phyloP scores from a whole-genome alignment of 1,140 invertebrate genomes.

The Scaptomyza pallida region DNA sequence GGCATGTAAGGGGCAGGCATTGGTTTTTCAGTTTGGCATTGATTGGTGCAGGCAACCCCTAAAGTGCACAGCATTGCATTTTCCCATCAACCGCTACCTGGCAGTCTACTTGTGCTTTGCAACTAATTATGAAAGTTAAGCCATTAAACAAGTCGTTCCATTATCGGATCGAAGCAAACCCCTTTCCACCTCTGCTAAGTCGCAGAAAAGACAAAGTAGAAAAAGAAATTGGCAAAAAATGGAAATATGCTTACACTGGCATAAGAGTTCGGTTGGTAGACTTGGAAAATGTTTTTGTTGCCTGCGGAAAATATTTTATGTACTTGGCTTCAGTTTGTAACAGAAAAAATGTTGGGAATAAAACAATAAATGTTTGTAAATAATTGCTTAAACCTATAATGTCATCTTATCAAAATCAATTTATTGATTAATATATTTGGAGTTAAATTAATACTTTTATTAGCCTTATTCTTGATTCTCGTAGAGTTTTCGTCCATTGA shows the following conservation, averaged over 20 bases:
- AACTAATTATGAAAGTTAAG: slow-evolving; percentile 23
- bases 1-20: slow-evolving; percentile 4
- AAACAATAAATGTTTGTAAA: too few species aligned
- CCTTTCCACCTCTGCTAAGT: too few species aligned
- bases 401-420: too few species aligned
- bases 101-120: slow-evolving; percentile 4
- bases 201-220: neutral
- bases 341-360: too few species aligned
- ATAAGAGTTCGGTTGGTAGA: neutral
- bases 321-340: too few species aligned
- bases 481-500: neutral
- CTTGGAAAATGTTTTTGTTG: too few species aligned
- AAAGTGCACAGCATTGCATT: neutral
- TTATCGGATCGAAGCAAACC: neutral
- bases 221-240: neutral
- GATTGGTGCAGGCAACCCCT: slow-evolving; percentile 1
- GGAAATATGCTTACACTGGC: neutral
- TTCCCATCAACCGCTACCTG: neutral
- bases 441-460: too few species aligned
- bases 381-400: too few species aligned
- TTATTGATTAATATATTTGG: too few species aligned
- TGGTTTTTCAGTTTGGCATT: slow-evolving; percentile 11
- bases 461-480: too few species aligned
- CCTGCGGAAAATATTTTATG: too few species aligned
- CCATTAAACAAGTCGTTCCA: slow-evolving; percentile 4